phyloP scores from a whole-genome alignment of 2,888 invertebrate species.

The Eristalinus sepulchralis region DNA sequence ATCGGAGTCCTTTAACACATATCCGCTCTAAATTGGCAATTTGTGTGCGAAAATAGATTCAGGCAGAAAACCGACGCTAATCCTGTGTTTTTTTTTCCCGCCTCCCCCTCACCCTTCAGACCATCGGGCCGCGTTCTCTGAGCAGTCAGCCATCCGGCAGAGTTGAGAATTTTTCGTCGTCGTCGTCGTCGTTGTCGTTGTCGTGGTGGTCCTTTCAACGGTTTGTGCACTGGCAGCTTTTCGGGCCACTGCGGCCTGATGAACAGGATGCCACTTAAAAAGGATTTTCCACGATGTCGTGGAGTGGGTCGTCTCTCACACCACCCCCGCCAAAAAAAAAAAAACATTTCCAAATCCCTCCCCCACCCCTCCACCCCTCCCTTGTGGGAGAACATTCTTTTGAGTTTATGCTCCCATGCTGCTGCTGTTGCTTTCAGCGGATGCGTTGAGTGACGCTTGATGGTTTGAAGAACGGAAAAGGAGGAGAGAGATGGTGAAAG shows the following conservation, averaged over 20 bases:
- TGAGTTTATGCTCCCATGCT: slow-evolving; percentile 32
- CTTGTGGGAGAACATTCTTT: neutral
- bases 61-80: slow-evolving; percentile 67
- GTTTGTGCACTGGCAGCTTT: slow-evolving; percentile 23
- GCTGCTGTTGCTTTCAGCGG: slow-evolving; percentile 36
- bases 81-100: slow-evolving; percentile 39
- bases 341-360: too few relatives aligned
- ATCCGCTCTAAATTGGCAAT: slow-evolving; percentile 70
- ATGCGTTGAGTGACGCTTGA: slow-evolving; percentile 66
- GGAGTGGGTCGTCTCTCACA: neutral
- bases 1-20: slow-evolving; percentile 67
- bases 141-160: neutral
- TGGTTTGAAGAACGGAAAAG: slow-evolving; percentile 27
- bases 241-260: slow-evolving; percentile 61
- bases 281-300: slow-evolving; percentile 31
- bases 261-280: slow-evolving; percentile 68
- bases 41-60: slow-evolving; percentile 71
- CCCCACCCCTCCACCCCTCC: too few relatives aligned
- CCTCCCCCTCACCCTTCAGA: neutral
- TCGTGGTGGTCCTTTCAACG: neutral
- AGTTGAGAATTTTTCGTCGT: neutral
- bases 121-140: neutral
- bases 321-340: too few relatives aligned
- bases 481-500: neutral
- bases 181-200: neutral